Evolutionary conservation across 2,797 vertebrate genomes (phyloP), one percentile per base, ranked within the genome.

Genomic region (Rallus crepitans): DNA sequence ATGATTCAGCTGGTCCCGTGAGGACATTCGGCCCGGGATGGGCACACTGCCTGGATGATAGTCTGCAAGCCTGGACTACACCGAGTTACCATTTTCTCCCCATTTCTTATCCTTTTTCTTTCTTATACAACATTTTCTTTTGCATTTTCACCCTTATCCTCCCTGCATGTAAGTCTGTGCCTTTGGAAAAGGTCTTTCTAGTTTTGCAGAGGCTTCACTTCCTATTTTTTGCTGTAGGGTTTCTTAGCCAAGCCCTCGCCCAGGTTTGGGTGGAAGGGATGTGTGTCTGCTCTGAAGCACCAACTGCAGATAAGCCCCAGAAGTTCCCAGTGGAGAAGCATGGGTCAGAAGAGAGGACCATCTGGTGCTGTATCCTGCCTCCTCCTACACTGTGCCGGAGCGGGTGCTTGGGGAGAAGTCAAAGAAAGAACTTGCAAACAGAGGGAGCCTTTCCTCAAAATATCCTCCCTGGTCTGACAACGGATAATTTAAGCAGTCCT

Each of bases 311-410:
- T 2, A 33, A 82, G 39, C 63, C 71, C 15, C 0, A 0, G 59
- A 64, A 65, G 33, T 66, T 18, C 81, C 37, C 0, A 0, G 21
- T 6, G 6, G 71, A 55, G 87, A 68, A 81, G 72, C 76, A 17
- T 8, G 64, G 96, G 92, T 94, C 95, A 92, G 77, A 9, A 30
- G 55, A 39, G 11, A 79, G 81, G 35, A 77, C 91, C 96, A 94
- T 92, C 93, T 96, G 96, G 18, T 76, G 55, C 81, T 17, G 0
- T 52, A 87, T 85, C 79, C 66, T 71, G 40, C 89, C 53, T 80
- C 89, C 53, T 80, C 95, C 95, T 77, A 77, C 78, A 1, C 83
- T 33, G 77, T 47, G 64, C 17, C 2, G 8, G 70, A 89, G 81
- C 7, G 31, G 87, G 68, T 77, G 87, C 64, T 5, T 37, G 53